Evolutionary conservation across 2,888 invertebrate genomes (phyloP), one percentile per base, ranked within the genome.

Genomic region (Pteria penguin): DNA sequence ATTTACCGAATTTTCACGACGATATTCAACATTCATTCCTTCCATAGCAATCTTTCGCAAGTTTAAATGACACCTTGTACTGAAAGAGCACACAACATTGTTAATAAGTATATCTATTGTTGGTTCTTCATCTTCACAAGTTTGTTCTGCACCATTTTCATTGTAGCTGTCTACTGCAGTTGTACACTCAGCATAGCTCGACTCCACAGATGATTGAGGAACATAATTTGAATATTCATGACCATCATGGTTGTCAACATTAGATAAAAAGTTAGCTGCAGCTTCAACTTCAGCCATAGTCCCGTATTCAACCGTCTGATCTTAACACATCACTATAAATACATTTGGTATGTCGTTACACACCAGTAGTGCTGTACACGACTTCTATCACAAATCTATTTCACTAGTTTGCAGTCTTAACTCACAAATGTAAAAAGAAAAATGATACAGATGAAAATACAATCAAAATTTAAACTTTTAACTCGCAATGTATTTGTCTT

Each of bases 1-100:
- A 91, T 93, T 92, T 93, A 95, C 95, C 88, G 97, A 97, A 93
- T 97, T 97, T 93, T 98, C 98, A 88, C 97, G 95, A 80, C 96
- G 95, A 92, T 97, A 98, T 92, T 98, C 98, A 69, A 99, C 98
- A 93, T 99, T 98, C 87, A 95, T 94, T 90, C 97, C 98, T 88
- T 96, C 96, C 90, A 97, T 94, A 70, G 98, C 98, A 87, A 99
- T 97, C 91, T 96, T 96, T 90, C 97, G 95, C 91, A 99, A 94
- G 94, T 98, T 97, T 90, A 99, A 94, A 93, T 98, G 98, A 93
- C 98, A 99, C 92, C 97, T 95, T 82, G 98, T 97, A 94, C 96
- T 97, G 94, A 98, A 97, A 94, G 96, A 96, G 94, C 97, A 97
- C 92, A 98, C 98, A 87, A 98, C 98, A 94, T 99, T 99, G 94